phyloP scores from a whole-genome alignment of 2,888 invertebrate genomes.

The Ectemnius cavifrons region DNA sequence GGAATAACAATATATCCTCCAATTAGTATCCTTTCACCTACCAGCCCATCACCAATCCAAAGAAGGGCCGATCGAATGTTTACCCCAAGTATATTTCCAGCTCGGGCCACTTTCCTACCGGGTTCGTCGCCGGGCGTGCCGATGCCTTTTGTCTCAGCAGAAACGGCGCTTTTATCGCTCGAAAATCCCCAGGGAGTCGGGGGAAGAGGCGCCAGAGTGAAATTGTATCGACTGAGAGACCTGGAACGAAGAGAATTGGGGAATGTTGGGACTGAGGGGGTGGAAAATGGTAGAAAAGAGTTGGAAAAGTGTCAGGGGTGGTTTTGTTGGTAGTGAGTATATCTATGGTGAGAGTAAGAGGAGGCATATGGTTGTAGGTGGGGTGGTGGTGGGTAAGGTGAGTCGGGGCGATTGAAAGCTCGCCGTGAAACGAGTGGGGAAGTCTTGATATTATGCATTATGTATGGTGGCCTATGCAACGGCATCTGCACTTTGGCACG shows the following conservation, averaged over 20 bases:
- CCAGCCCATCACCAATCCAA: no score
- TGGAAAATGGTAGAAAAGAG: slow-evolving; percentile 52
- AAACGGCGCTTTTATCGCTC: slow-evolving; percentile 17
- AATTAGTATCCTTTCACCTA: no score
- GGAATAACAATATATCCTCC: no score
- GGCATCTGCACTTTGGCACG: slow-evolving; percentile 71
- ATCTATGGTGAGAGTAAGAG: no score
- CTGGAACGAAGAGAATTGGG: slow-evolving; percentile 30
- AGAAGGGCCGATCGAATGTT: no score
- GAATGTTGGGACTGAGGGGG: slow-evolving; percentile 21
- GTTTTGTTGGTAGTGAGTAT: no score
- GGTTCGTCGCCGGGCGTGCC: slow-evolving; percentile 18
- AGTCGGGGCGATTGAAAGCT: slow-evolving; percentile 74
- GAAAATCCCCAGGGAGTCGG: slow-evolving; percentile 30
- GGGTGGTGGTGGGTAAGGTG: slow-evolving; percentile 41
- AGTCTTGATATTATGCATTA: slow-evolving; percentile 75
- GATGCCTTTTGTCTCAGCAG: slow-evolving; percentile 14
- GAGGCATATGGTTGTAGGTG: neutral
- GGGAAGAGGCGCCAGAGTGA: slow-evolving; percentile 42
- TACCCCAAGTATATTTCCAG: no score
- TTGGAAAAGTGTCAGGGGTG: no score
- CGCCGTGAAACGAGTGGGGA: slow-evolving; percentile 72
- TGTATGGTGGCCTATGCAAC: slow-evolving; percentile 70
- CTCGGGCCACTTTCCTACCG: neutral
- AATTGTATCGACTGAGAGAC: slow-evolving; percentile 63